phyloP scores from a whole-genome alignment of 2,888 invertebrate species.

The Tipula confusa region DNA sequence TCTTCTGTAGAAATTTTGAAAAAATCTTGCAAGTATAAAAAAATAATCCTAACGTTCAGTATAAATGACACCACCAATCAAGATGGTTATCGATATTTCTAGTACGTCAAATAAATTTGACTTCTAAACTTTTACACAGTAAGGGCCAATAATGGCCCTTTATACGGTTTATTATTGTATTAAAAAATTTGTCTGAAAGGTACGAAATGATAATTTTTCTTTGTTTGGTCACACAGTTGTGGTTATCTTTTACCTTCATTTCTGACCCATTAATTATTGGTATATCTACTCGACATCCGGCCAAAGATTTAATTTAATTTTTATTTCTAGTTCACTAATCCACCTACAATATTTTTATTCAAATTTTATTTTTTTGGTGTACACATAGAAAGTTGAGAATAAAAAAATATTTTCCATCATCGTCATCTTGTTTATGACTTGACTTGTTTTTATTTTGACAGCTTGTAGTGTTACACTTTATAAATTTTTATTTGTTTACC shows the following conservation, averaged over 20 bases:
- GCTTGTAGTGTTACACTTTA: not conserved
- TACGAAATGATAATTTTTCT: not conserved
- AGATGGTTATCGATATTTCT: too few relatives aligned
- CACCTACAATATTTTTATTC: constrained; percentile 3
- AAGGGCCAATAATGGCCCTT: too few relatives aligned
- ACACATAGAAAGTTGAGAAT: not conserved
- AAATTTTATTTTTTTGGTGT: not conserved
- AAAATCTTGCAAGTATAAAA: too few relatives aligned
- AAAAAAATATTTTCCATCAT: too few relatives aligned
- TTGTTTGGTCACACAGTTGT: too few relatives aligned
- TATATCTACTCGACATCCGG: not conserved
- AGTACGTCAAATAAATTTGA: too few relatives aligned
- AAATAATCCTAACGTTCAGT: too few relatives aligned
- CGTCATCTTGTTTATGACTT: not conserved
- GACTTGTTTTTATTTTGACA: not conserved
- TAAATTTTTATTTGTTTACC: not conserved
- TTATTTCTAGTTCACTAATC: not conserved
- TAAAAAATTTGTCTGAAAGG: not conserved
- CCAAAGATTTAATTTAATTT: not conserved
- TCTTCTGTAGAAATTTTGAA: too few relatives aligned
- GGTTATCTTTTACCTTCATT: not conserved
- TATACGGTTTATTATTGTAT: not conserved
- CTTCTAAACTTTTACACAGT: too few relatives aligned
- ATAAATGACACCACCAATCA: too few relatives aligned
- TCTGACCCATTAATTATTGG: not conserved